Evolutionary conservation across 2,113 vertebrate genomes (phyloP).

Genomic region (Pungitius pungitius): DNA sequence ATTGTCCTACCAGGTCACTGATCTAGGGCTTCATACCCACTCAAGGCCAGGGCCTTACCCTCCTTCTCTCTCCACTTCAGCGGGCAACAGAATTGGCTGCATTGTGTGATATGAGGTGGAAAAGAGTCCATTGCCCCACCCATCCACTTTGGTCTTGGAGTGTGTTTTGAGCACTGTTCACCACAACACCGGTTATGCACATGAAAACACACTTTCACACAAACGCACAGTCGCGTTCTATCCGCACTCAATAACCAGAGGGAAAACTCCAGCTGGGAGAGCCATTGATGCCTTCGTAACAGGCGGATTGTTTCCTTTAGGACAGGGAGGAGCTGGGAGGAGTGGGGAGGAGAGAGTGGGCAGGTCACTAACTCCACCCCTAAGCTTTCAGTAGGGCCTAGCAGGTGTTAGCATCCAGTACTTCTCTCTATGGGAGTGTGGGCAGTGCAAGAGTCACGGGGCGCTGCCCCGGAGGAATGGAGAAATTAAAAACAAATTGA

Average conservation of each 20-base stretch:
- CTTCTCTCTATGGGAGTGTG: constrained; percentile 71
- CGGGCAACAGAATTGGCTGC: constrained; percentile 72
- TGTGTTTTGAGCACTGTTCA: constrained; percentile 78
- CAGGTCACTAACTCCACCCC: constrained; percentile 80
- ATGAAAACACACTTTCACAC: constrained; percentile 44
- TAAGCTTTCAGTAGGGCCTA: constrained; percentile 76
- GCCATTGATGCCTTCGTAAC: constrained; percentile 78
- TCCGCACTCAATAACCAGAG: constrained; percentile 71
- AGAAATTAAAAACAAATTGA: constrained; percentile 71
- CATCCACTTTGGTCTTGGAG: constrained; percentile 77
- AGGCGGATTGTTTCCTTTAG: constrained; percentile 79
- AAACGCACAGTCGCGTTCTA: constrained; percentile 29
- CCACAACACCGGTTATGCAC: constrained; percentile 72
- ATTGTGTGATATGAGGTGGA: constrained; percentile 80
- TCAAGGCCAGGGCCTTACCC: constrained; percentile 74
- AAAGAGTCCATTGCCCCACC: constrained; percentile 77
- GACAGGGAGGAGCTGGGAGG: constrained; percentile 78
- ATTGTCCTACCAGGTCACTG: constrained; percentile 76
- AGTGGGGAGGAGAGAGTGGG: constrained; percentile 78
- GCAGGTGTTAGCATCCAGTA: constrained; percentile 82
- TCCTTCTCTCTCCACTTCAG: constrained; percentile 77
- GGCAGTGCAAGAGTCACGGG: constrained; percentile 61
- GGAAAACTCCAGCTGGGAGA: constrained; percentile 80
- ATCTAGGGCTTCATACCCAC: constrained; percentile 72
- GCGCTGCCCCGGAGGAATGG: constrained; percentile 65